Conservation (phyloP, 35 echinoderm and acorn worm species). For the Antedon bifida region DNA sequence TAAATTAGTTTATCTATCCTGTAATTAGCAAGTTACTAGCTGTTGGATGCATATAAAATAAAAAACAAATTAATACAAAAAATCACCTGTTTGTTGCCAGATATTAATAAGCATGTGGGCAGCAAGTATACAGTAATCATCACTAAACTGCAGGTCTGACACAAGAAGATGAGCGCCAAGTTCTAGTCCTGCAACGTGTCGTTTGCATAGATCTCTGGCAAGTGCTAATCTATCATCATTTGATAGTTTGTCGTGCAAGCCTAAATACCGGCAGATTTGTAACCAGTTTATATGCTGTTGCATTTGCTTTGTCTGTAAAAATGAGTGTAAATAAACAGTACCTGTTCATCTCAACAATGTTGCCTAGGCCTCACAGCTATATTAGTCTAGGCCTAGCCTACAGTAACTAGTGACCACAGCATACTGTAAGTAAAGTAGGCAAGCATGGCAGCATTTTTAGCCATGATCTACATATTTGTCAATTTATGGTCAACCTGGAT, state of each 20-base stretch:
- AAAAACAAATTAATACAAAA: too few species aligned
- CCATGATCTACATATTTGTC: too few species aligned
- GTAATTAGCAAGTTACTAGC: too few species aligned
- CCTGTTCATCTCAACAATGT: neutral
- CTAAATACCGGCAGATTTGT: constrained; percentile 52
- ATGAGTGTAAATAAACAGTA: too few species aligned
- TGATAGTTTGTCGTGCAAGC: constrained; percentile 48
- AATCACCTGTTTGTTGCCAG: constrained; percentile 66
- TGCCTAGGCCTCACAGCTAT: neutral
- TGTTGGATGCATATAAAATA: too few species aligned
- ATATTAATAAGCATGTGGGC: constrained; percentile 76
- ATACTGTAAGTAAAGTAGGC: too few species aligned
- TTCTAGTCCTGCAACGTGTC: constrained; percentile 33
- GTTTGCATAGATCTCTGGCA: constrained; percentile 33
- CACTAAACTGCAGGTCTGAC: constrained; percentile 71
- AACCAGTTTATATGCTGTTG: constrained; percentile 66
- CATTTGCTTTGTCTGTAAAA: constrained; percentile 58
- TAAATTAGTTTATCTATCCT: too few species aligned
- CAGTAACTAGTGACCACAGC: too few species aligned
- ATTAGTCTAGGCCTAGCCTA: too few species aligned
- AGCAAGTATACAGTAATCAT: constrained; percentile 84
- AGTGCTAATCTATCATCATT: constrained; percentile 41
- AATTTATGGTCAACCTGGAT: too few species aligned
- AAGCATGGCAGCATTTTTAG: too few species aligned
- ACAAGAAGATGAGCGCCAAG: constrained; percentile 34